Evolutionary conservation across 2,888 invertebrate genomes (phyloP).

Genomic region (Stenodema calcarata): DNA sequence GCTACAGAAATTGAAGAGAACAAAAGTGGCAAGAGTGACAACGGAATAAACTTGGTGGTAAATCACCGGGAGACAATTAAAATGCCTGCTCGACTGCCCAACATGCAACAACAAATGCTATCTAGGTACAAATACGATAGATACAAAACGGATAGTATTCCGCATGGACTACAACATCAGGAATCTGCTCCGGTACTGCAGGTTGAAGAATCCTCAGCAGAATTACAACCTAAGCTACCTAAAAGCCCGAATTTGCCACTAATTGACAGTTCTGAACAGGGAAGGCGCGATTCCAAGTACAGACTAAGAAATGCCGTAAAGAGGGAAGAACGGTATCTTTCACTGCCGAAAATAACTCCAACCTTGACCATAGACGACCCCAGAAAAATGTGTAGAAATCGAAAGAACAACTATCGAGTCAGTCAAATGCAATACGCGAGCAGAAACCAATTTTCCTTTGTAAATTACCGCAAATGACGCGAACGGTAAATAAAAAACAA

Average conservation of each 20-base stretch:
- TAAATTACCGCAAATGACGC: background rate
- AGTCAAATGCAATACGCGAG: background rate
- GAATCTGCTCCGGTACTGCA: background rate
- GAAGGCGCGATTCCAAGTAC: background rate
- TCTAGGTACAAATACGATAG: background rate
- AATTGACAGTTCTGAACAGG: background rate
- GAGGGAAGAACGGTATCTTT: background rate
- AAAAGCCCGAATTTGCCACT: background rate
- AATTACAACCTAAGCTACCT: background rate
- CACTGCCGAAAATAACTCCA: background rate
- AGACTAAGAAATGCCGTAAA: background rate
- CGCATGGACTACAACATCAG: background rate
- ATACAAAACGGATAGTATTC: background rate
- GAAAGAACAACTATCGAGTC: background rate
- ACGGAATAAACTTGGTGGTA: background rate
- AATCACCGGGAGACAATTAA: background rate
- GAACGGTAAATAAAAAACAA: background rate
- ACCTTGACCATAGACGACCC: background rate
- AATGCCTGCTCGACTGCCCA: background rate
- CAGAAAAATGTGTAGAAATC: background rate
- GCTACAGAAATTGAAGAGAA: background rate
- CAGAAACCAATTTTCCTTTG: background rate
- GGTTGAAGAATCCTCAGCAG: background rate
- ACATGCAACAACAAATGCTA: background rate
- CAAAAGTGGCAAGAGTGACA: background rate